Evolutionary conservation across 2,888 invertebrate species (phyloP), one percentile per base, ranked within the genome.

Genomic region (Aphodius sticticus): DNA sequence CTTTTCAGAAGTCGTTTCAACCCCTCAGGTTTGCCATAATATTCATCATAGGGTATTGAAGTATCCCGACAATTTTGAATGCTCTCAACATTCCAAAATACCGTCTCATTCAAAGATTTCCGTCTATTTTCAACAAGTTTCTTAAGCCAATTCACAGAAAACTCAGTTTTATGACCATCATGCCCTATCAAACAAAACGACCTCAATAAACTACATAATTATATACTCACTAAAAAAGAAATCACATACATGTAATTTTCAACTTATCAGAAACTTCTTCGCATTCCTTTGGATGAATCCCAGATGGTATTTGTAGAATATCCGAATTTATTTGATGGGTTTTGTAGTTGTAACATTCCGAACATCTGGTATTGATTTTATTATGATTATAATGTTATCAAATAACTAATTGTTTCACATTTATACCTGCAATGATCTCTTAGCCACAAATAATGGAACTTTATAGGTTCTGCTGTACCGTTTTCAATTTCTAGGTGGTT

Each of bases 281-380:
- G 0, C 90, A 85, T 0, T 85, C 82, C 6, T 84, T 74, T 0
- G 92, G 89, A 53, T 84, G 86, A 0, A 91, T 88, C 79, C 92
- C 86, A 7, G 86, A 89, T 0, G 92, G 91, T 74, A 93, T 89
- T 26, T 92, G 90, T 70, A 93, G 83, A 74, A 93, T 87, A 86
- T 93, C 92, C 38, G 89, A 88, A 77, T 90, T 91, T 83, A 93
- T 91, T 87, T 94, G 94, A 81, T 90, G 90, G 0, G 93, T 93
- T 37, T 88, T 88, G 0, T 87, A 84, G 84, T 93, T 92, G 85
- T 93, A 93, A 83, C 95, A 95, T 38, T 87, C 84, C 0, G 86
- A 79, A 85, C 95, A 94, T 80, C 93, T 92, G 85, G 37, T 85
- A 81, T 69, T 15, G 26, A 6, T 26, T 53, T 53, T 53, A 1